Base-by-base conservation (phyloP, 2,888 invertebrate species). In the Agrotis ipsilon region DNA sequence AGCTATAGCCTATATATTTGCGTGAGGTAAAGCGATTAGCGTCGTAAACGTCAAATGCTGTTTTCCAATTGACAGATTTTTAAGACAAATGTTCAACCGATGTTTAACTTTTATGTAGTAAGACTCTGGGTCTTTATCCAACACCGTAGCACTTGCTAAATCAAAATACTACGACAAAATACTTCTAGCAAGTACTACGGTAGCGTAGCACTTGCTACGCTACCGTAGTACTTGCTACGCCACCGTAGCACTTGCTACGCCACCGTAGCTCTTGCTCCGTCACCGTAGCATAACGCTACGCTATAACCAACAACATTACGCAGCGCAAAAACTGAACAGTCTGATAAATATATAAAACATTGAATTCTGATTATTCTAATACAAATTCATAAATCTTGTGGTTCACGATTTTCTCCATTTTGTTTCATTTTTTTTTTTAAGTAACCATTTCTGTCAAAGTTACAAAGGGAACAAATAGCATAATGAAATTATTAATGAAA, bases 401-500 rank as follows among this genome's bases (percentile, higher is more conserved):
- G 13, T 21, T n/a, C 6, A 61, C 3, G 1, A 11, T 16, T 46
- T 3, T 27, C 4, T 13, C 11, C 3, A n/a, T 75, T 54, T 21
- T 39, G 1, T 7, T 3, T 7, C 32, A 27, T 57, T n/a, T n/a
- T n/a, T n/a, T n/a, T n/a, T n/a, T n/a, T n/a, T n/a, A n/a, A n/a
- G n/a, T n/a, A n/a, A n/a, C n/a, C n/a, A n/a, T n/a, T n/a, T 39
- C 39, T 24, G 4, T 4, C 45, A 75, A 68, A 70, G 14, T 55
- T 57, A 70, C 61, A 61, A 46, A 77, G 21, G 21, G 39, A 70
- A 70, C 72, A 81, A 81, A 83, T 71, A 62, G 51, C 54, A 69
- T 81, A 68, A 66, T 75, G 39, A 57, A 70, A 80, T 81, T 71
- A 75, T 81, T 72, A 74, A 78, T 75, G 57, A 78, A 82, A 83